A percentile compares a stretch with the other conserved stretches of the same genome.
phyloP scores from a whole-genome alignment of 2,113 vertebrate species.

The human (Homo sapiens) region DNA sequence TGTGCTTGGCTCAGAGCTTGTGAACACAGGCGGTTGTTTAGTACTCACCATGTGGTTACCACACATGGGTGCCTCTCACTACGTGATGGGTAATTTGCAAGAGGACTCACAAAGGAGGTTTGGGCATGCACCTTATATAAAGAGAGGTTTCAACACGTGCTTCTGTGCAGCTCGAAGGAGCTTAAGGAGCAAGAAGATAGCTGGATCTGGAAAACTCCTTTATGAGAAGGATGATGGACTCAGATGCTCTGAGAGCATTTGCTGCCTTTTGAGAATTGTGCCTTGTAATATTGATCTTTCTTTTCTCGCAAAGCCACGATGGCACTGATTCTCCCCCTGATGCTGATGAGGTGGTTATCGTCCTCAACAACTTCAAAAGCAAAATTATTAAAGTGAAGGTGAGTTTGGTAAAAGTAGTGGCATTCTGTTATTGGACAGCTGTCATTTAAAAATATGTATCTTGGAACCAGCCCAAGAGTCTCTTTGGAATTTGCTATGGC shows the following conservation, averaged over 20 bases:
- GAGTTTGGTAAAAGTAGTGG: conserved; percentile 64
- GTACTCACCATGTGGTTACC: fast-evolving
- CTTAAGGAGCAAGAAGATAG: neutral
- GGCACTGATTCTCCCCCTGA: conserved; percentile 96
- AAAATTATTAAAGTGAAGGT: conserved; percentile 99
- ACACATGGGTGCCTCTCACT: neutral
- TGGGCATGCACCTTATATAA: neutral
- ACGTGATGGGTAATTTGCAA: neutral
- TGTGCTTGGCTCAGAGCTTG: neutral
- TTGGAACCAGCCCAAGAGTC: neutral
- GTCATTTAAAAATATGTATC: neutral
- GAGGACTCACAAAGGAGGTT: neutral
- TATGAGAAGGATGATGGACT: neutral
- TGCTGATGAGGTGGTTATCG: conserved; percentile 91
- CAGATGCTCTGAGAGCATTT: neutral
- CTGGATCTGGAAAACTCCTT: neutral
- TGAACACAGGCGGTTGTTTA: fast-evolving
- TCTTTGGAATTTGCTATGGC: neutral
- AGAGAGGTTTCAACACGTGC: neutral
- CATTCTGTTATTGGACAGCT: neutral
- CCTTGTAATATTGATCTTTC: neutral
- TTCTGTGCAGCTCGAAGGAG: neutral
- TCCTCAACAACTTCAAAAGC: conserved; percentile 97
- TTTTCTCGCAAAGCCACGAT: conserved; percentile 89
- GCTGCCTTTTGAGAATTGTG: neutral